Percentiles rank a stretch among this genome's conserved stretches.
These are phyloP conservation scores for Andricus curvator DNA, from an alignment of 2,888 invertebrate genomes.

Conservation along the genomic window DNA sequence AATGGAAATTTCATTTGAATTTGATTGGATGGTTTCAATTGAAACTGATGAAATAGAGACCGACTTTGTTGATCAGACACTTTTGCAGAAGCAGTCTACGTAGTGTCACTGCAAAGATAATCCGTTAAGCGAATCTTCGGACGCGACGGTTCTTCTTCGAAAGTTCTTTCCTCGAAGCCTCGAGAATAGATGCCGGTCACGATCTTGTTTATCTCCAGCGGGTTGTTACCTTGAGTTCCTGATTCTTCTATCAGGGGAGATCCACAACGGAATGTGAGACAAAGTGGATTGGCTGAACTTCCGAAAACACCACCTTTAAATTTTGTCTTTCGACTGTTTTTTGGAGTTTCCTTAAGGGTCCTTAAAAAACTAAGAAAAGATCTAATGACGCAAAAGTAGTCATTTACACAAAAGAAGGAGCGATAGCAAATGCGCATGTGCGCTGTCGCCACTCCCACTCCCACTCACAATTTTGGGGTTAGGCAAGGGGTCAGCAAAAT, in stretches of 20 bases:
- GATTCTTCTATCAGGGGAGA: too few relatives aligned
- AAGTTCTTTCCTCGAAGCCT: constrained; percentile 47
- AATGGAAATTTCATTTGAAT: neutral
- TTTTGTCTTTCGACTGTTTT: too few relatives aligned
- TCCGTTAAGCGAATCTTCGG: constrained; percentile 1
- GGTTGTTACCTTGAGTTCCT: neutral
- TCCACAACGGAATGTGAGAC: too few relatives aligned
- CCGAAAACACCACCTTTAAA: neutral
- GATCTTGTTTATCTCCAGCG: constrained; percentile 42
- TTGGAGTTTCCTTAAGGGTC: too few relatives aligned
- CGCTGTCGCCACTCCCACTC: too few relatives aligned
- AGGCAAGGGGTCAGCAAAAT: too few relatives aligned
- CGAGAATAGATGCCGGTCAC: constrained; percentile 53
- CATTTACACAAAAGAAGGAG: too few relatives aligned
- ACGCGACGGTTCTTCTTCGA: constrained; percentile 45
- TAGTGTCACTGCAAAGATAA: constrained; percentile 1
- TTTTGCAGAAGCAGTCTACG: neutral
- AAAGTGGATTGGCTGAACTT: neutral
- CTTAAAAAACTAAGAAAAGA: too few relatives aligned
- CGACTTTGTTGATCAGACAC: constrained; percentile 7
- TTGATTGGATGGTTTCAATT: neutral
- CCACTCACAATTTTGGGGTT: too few relatives aligned
- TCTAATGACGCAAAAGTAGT: too few relatives aligned
- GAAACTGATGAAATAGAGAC: neutral
- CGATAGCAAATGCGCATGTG: too few relatives aligned